Conservation (phyloP, 2,113 vertebrate species). For the Alectura lathami region DNA sequence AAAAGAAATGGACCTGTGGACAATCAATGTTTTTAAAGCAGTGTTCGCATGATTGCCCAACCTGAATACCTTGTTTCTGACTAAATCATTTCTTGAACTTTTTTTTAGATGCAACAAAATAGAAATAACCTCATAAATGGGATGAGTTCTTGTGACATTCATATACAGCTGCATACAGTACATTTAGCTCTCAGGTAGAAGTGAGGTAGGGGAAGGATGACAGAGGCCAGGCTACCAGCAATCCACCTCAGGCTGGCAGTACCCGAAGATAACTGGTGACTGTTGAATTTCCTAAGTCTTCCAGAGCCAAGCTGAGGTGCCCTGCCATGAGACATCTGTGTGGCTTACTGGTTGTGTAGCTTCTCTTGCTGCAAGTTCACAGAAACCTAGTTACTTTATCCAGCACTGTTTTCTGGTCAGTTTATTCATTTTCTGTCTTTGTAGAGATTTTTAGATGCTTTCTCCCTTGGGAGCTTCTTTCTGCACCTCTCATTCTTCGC, state of each 20-base stretch:
- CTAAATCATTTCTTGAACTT: background rate
- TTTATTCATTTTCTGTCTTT: background rate
- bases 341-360: background rate
- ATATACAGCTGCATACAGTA: background rate
- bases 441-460: background rate
- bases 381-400: background rate
- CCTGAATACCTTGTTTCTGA: background rate
- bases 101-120: background rate
- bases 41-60: background rate
- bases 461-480: background rate
- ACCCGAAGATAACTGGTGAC: background rate
- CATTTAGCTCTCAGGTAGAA: background rate
- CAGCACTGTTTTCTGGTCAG: background rate
- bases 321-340: background rate
- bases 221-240: background rate
- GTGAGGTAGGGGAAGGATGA: background rate
- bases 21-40: background rate
- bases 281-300: background rate
- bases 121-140: background rate
- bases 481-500: accelerated
- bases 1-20: background rate
- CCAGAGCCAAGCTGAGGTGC: background rate
- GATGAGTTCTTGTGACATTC: background rate
- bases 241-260: background rate
- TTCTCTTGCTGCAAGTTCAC: background rate